Evolutionary conservation across 1,140 invertebrate genomes (phyloP), one percentile per base, ranked within the genome.

Genomic region (Drosophila miranda): DNA sequence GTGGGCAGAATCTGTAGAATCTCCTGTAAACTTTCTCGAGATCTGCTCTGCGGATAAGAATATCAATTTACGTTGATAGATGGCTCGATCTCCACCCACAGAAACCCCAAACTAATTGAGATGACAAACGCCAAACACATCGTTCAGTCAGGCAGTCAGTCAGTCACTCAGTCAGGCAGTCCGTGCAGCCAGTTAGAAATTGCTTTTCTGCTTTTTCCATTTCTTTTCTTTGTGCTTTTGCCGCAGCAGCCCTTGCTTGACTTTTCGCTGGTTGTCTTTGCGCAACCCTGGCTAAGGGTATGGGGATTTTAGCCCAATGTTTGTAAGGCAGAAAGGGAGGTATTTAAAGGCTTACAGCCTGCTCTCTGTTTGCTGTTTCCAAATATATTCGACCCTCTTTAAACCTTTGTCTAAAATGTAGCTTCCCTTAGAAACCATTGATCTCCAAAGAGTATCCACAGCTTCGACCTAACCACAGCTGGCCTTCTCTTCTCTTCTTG

Each of bases 71-170:
- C 68, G 51, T 48, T 69, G 66, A 68, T 69, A 69, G 51, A 68
- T 43, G 66, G 49, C 51, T 48, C 44, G 9, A 63, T 63, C 30
- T 13, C 34, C 61, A 26, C 61, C 61, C 34, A 38, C 8, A 11
- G 34, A 13, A 44, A 56, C 48, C 62, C 34, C 34, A 34, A 68
- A 49, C 66, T 68, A 68, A 69, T 69, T 69, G 66, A 69, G 66
- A 69, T 69, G 66, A 68, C 66, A 69, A 69, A 69, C 66, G 66
- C 66, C 66, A 68, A 68, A 69, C 66, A 69, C 66, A 69, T 69
- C 66, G 66, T 68, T 68, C 66, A 62, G 67, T 68, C 64, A 62
- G 67, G 67, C 64, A 68, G 26, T 51, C 49, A 51, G 8, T 30
- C 28, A 30, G 23, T 26, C 23, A 30, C 30, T 21, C 44, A 45